Evolutionary conservation across 1,140 invertebrate genomes (phyloP).

Genomic region (Drosophila athabasca): DNA sequence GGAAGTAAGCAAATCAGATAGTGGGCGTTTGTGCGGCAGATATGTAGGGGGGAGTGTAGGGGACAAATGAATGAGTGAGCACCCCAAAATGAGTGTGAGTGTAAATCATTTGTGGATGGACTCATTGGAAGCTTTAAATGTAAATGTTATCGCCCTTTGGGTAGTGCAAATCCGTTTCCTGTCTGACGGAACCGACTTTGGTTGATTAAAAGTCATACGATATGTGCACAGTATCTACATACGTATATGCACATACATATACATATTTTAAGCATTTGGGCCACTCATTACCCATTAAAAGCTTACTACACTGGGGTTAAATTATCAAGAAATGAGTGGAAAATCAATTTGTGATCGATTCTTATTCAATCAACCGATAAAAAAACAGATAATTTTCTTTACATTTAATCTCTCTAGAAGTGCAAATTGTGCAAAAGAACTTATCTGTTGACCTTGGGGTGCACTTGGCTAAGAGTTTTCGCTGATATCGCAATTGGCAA

Average conservation of each 20-base stretch:
- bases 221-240: not conserved
- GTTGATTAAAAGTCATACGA: constrained; percentile 26
- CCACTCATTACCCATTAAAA: no score
- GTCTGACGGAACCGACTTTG: not conserved
- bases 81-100: not conserved
- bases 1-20: no score
- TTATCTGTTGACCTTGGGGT: not conserved
- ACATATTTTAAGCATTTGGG: not conserved
- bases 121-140: constrained; percentile 1
- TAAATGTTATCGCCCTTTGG: constrained; percentile 18
- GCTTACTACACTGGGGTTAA: no score
- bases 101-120: constrained; percentile 6
- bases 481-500: not conserved
- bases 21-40: no score
- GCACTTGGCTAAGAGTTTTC: not conserved
- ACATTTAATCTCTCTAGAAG: constrained; percentile 10
- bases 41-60: no score
- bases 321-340: not conserved
- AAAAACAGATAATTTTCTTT: not conserved
- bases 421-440: constrained; percentile 1
- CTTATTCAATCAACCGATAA: constrained; percentile 14
- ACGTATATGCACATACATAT: not conserved
- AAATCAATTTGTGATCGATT: constrained; percentile 41
- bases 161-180: constrained; percentile 29
- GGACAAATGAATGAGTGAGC: no score